Evolutionary conservation across 64 coral and sea anemone species (phyloP), one percentile per base, ranked within the genome.

Genomic region (Hydrozoanthus tunicans): DNA sequence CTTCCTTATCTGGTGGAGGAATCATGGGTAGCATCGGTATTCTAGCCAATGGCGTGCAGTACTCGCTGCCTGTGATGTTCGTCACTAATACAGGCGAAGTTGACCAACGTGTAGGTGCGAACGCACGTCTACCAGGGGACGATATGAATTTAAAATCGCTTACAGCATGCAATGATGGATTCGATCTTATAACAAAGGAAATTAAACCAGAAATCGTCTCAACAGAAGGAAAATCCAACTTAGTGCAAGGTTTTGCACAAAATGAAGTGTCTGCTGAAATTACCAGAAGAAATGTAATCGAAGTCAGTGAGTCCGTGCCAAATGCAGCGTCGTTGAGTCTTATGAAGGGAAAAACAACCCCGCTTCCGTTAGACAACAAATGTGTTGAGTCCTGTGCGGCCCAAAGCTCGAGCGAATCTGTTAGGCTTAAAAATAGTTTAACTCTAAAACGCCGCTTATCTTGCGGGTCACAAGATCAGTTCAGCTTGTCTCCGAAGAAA

Each of bases 11-110:
- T 70, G 79, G 51, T 52, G 53, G 78, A 56, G 93, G 93, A 60
- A 85, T 83, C 24, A 70, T 91, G 79, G 89, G 79, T 69, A 90
- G 81, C 52, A 77, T 94, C 27, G 93, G 89, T 60, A 77, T 94
- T 66, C 81, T 84, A 11, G 86, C 93, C 11, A 91, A 75, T 59
- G 81, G 81, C 9, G 23, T 94, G 3, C 89, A 81, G 20, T 59
- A 90, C 6, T 64, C 93, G 9, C 53, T 83, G 23, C 71, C 71
- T 59, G 74, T 90, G 5, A n/a, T 77, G 9, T 68, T 71, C 55
- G 24, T 62, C 9, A 58, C 71, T 6, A 83, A 68, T 26, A 5
- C 59, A 59, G 81, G 70, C 63, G 12, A 5, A 11, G 58, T 56
- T 51, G 7, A 32, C 15, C 24, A 24, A 15, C 14, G 60, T 53